A percentile compares a stretch with the other conserved stretches of the same genome.
These are phyloP conservation scores for Solenopsis invicta DNA, from an alignment of 1,140 invertebrate species.

Conservation along the genomic window DNA sequence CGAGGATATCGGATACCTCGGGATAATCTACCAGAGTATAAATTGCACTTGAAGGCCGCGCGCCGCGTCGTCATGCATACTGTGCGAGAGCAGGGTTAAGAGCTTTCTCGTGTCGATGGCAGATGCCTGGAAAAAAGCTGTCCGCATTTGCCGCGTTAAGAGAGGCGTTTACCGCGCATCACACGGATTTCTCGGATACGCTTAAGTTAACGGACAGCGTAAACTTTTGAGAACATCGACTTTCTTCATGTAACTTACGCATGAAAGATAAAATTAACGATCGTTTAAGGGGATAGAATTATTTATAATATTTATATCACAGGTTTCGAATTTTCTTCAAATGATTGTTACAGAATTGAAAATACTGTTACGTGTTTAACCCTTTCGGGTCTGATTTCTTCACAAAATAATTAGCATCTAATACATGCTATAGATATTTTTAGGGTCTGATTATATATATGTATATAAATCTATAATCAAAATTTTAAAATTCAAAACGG, in stretches of 20 bases:
- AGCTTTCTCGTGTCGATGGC: slow-evolving; percentile 57
- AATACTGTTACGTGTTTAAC: too few relatives aligned
- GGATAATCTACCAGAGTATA: slow-evolving; percentile 48
- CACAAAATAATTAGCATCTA: too few relatives aligned
- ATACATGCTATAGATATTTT: too few relatives aligned
- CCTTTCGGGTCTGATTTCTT: too few relatives aligned
- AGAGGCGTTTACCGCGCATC: slow-evolving; percentile 9
- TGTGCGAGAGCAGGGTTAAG: slow-evolving; percentile 34
- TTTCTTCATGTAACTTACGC: too few relatives aligned
- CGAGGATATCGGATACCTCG: slow-evolving; percentile 31
- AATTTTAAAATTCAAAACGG: too few relatives aligned
- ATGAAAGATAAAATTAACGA: not conserved
- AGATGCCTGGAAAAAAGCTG: slow-evolving; percentile 38
- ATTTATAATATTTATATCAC: too few relatives aligned
- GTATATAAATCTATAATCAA: too few relatives aligned
- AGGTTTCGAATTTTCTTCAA: too few relatives aligned
- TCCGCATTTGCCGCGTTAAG: slow-evolving; percentile 24
- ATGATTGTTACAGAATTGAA: too few relatives aligned
- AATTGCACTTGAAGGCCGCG: slow-evolving; percentile 22
- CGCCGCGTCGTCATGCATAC: slow-evolving; percentile 24
- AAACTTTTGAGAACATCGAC: not conserved
- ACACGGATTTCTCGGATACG: not conserved
- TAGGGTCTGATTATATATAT: too few relatives aligned
- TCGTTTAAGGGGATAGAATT: too few relatives aligned
- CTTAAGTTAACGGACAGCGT: not conserved